Conservation (phyloP, 2,888 invertebrate species). For the Clostera curtula region DNA sequence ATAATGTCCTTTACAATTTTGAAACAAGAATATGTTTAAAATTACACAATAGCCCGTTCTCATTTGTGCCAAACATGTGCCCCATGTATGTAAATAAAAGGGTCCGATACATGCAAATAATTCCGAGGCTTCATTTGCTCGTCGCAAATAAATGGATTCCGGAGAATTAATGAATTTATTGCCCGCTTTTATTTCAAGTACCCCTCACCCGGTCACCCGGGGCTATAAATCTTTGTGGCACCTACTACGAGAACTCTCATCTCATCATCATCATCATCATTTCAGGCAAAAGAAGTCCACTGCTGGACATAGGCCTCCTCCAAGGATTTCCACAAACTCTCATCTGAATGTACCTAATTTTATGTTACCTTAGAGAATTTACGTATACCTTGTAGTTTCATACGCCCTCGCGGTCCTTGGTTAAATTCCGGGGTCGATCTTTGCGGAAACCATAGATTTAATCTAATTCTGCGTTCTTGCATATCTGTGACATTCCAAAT, state of each 20-base stretch:
- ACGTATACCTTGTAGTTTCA: no score
- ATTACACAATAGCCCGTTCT: no score
- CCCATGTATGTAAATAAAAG: conserved; percentile 9
- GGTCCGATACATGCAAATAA: conserved; percentile 26
- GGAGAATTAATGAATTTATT: conserved; percentile 44
- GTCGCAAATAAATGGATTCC: conserved; percentile 33
- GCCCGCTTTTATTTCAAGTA: conserved; percentile 40
- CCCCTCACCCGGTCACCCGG: conserved; percentile 24
- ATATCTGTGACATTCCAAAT: no score
- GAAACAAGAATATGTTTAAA: no score
- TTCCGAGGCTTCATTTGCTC: conserved; percentile 24
- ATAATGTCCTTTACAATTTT: no score
- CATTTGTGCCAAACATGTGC: background rate
- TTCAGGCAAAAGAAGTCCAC: conserved; percentile 12
- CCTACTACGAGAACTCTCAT: conserved; percentile 7
- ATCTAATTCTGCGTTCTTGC: no score
- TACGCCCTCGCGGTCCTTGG: no score
- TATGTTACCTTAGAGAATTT: no score
- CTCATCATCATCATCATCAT: conserved; percentile 4
- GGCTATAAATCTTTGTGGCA: conserved; percentile 28
- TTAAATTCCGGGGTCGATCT: no score
- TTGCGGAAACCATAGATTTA: no score
- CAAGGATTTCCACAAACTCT: no score
- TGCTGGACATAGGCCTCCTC: conserved; percentile 17
- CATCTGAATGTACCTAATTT: no score